Evolutionary conservation across 2,113 vertebrate species (phyloP), one percentile per base, ranked within the genome.

Genomic region (Cyprinodon brontotheroides): DNA sequence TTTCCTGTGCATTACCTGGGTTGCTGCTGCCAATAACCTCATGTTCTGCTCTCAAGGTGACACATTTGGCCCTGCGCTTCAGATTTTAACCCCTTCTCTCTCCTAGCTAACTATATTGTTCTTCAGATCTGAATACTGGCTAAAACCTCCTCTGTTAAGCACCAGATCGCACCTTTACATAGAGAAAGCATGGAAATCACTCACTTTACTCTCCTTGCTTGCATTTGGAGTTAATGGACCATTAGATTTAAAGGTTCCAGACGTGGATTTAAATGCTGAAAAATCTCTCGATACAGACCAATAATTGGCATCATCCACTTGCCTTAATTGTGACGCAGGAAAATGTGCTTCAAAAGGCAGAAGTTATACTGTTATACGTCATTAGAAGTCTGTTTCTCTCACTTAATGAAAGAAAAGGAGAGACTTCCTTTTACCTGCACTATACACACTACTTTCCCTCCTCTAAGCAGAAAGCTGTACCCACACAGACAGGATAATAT

Each of bases 401-500:
- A 11, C 57, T 68, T 29, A 17, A 53, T 39, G 15, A 29, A 22
- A 41, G 15, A n/a, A 63, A 64, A 47, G 38, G 41, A 57, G 10
- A 39, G 15, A 20, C 3, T 38, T 61, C 11, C 4, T 50, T 53
- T 7, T 29, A 13, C 53, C 3, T 45, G 60, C 43, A 22, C 41
- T 62, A 6, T 47, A 64, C 61, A 59, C 69, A 78, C 68, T 7
- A 61, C 22, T 13, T 22, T 61, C 50, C 15, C 39, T 70, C 60
- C 41, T 20, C 37, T 20, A 53, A 20, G 17, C 39, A n/a, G 40
- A 61, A 60, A 81, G 75, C 65, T 36, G 69, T 39, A 50, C 40
- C 38, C 64, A 20, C 57, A 74, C 22, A 43, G 39, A 41, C 10
- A 63, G 36, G 62, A 53, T 74, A 47, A 82, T 70, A 38, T 79